A percentile compares a stretch with the other conserved stretches of the same genome.
Evolutionary conservation across 2,888 invertebrate species (phyloP).

Genomic region (Oscheius sp.): DNA sequence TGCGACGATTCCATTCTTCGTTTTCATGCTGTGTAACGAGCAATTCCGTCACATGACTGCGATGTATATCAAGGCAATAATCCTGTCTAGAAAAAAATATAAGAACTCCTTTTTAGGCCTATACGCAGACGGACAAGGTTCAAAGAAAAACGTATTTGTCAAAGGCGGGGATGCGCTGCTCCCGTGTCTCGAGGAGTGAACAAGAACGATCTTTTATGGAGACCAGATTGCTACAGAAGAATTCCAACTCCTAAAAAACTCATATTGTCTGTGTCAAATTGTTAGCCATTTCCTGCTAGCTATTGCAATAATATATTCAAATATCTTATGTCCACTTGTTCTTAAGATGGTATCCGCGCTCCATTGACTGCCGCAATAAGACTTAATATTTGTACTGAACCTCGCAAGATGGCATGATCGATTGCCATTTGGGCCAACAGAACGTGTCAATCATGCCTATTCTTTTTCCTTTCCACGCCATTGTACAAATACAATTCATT

Average conservation of each 20-base stretch:
- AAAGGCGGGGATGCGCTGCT: slow-evolving; percentile 50
- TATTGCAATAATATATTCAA: too few relatives aligned
- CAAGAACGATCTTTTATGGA: slow-evolving; percentile 54
- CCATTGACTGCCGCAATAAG: background rate
- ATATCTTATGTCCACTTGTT: too few relatives aligned
- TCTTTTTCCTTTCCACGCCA: background rate
- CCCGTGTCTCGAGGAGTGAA: slow-evolving; percentile 46
- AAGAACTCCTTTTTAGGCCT: slow-evolving; percentile 33
- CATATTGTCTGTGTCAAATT: slow-evolving; percentile 12
- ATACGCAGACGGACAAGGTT: slow-evolving; percentile 40
- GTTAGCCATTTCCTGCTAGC: background rate
- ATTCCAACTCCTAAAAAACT: slow-evolving; percentile 35
- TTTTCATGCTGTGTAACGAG: slow-evolving; percentile 61
- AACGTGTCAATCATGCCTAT: slow-evolving; percentile 11
- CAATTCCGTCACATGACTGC: slow-evolving; percentile 65
- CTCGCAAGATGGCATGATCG: background rate
- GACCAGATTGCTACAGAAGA: slow-evolving; percentile 46
- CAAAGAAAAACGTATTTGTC: slow-evolving; percentile 44
- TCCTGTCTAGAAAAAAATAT: background rate
- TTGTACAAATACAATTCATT: background rate
- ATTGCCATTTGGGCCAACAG: slow-evolving; percentile 11
- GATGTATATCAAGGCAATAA: slow-evolving; percentile 56
- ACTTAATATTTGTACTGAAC: background rate
- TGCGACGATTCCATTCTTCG: slow-evolving; percentile 68
- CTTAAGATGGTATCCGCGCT: background rate